Conservation (phyloP, 2,113 vertebrate species). For the Oryzias celebensis region DNA sequence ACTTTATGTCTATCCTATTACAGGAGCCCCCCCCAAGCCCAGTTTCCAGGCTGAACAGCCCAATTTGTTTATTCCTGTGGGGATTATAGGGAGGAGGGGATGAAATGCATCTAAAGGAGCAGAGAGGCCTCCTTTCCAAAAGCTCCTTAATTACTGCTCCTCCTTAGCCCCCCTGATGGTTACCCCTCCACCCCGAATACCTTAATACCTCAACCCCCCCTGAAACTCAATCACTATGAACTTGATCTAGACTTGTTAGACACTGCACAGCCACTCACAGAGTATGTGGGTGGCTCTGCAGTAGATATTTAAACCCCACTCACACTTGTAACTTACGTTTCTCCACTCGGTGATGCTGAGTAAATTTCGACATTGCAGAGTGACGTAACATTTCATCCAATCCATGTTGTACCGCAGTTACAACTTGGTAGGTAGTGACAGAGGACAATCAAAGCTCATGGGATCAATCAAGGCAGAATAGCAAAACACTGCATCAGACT, state of each 20-base stretch:
- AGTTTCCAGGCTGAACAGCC: slow-evolving; percentile 71
- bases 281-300: no score
- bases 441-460: no score
- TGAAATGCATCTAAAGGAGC: slow-evolving; percentile 72
- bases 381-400: no score
- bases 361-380: no score
- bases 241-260: slow-evolving; percentile 64
- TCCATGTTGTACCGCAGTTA: no score
- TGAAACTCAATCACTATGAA: slow-evolving; percentile 67
- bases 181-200: slow-evolving; percentile 21
- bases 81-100: slow-evolving; percentile 59
- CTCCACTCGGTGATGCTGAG: no score
- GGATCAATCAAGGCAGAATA: no score
- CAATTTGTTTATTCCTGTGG: slow-evolving; percentile 79
- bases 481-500: no score
- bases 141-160: slow-evolving; percentile 74
- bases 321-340: neutral
- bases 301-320: no score
- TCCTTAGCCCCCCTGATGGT: slow-evolving; percentile 19
- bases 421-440: no score
- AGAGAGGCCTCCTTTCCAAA: slow-evolving; percentile 61
- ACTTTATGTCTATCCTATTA: slow-evolving; percentile 57
- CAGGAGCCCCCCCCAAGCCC: slow-evolving; percentile 59
- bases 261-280: slow-evolving; percentile 30
- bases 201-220: slow-evolving; percentile 17